Conservation (phyloP, 2,113 vertebrate species). For the Labrus mixtus region DNA sequence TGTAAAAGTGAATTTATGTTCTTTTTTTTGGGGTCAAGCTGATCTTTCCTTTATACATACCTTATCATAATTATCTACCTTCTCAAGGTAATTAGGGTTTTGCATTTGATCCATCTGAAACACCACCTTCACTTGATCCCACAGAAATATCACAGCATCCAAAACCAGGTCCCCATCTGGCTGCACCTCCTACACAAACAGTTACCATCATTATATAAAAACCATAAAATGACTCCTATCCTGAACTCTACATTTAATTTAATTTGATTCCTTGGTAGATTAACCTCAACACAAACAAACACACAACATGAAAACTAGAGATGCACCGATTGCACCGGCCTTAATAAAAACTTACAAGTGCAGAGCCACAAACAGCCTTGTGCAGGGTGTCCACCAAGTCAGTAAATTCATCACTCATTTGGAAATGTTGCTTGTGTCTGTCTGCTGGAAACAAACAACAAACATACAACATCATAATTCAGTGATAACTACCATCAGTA, state of each 20-base stretch:
- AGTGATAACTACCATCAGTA: neutral
- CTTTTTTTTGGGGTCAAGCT: neutral
- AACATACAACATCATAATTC: neutral
- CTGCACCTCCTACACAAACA: slow-evolving; percentile 78
- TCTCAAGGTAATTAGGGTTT: slow-evolving; percentile 74
- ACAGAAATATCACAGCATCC: slow-evolving; percentile 87
- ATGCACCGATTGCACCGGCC: too few species aligned
- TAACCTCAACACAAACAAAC: slow-evolving; percentile 5
- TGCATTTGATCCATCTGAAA: slow-evolving; percentile 77
- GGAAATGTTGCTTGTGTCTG: slow-evolving; percentile 36
- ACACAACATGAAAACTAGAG: neutral
- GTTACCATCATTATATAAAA: slow-evolving; percentile 15
- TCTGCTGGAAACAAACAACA: slow-evolving; percentile 45
- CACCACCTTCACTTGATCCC: slow-evolving; percentile 87
- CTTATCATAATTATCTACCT: slow-evolving; percentile 83
- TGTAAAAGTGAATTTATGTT: neutral
- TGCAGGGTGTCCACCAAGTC: slow-evolving; percentile 83
- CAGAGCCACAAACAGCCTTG: slow-evolving; percentile 79
- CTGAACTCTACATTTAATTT: neutral
- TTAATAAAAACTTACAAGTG: slow-evolving; percentile 82
- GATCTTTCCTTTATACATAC: slow-evolving; percentile 41
- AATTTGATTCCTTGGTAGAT: slow-evolving; percentile 6
- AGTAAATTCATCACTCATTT: slow-evolving; percentile 78
- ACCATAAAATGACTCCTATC: neutral
- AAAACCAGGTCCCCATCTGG: slow-evolving; percentile 88